These are phyloP conservation scores for Andrena camellia DNA, from an alignment of 2,888 invertebrate genomes.

Conservation along the genomic window DNA sequence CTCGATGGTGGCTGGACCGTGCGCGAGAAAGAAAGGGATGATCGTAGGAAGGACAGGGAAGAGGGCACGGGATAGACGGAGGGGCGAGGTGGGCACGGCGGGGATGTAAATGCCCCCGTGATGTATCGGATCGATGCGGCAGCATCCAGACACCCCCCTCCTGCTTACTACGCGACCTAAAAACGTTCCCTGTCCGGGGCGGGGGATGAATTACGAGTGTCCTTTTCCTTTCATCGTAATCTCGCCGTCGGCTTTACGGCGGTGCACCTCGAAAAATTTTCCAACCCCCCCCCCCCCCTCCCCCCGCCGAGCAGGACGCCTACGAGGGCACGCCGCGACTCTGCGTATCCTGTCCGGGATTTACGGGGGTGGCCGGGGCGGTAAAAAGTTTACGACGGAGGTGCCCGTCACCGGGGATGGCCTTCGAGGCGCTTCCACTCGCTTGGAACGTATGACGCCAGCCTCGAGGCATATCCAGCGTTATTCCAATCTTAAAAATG, in stretches of 20 bases:
- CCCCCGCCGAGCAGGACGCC: too few relatives aligned
- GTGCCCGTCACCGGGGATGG: not conserved
- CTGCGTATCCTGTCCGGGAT: conserved; percentile 7
- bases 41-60: conserved; percentile 48
- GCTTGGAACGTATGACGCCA: too few relatives aligned
- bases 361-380: not conserved
- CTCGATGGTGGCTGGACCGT: conserved; percentile 58
- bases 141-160: conserved; percentile 82
- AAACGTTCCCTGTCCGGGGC: conserved; percentile 80
- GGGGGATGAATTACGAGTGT: conserved; percentile 69
- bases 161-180: conserved; percentile 84
- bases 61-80: conserved; percentile 49
- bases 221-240: conserved; percentile 74
- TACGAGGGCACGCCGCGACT: not conserved
- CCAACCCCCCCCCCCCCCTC: too few relatives aligned
- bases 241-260: conserved; percentile 39
- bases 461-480: not conserved
- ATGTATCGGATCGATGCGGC: conserved; percentile 85
- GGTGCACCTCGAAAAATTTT: conserved; percentile 16
- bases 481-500: too few relatives aligned
- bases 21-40: conserved; percentile 46
- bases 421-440: too few relatives aligned
- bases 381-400: not conserved
- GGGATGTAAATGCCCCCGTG: conserved; percentile 85
- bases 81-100: conserved; percentile 66